phyloP scores from a whole-genome alignment of 1,140 invertebrate genomes.

The Pentalonia nigronervosa region DNA sequence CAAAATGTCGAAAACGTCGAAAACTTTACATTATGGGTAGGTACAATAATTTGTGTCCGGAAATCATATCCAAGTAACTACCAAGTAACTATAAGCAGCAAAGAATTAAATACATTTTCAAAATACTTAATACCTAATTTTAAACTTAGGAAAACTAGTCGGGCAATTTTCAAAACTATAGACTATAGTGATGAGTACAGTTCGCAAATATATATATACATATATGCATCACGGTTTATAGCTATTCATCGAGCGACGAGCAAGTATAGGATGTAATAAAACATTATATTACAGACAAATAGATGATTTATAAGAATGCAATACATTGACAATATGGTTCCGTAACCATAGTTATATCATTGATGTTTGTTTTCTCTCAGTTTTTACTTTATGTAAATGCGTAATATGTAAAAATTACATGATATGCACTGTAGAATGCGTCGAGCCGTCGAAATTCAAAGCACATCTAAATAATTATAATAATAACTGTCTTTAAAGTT shows the following conservation, averaged over 20 bases:
- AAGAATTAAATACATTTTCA: not conserved
- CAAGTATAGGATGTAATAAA: not conserved
- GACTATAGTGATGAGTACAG: not conserved
- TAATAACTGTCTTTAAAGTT: not conserved
- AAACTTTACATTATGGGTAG: not conserved
- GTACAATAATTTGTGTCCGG: not conserved
- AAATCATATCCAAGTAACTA: not conserved
- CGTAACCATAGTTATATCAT: slow-evolving; percentile 7
- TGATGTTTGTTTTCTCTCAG: not conserved
- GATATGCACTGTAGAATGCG: not conserved
- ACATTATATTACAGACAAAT: not conserved
- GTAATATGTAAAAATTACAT: not conserved
- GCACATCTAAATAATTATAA: not conserved
- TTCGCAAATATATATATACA: not conserved
- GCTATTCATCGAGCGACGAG: not conserved
- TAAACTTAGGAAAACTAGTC: not conserved
- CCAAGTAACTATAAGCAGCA: too few species aligned
- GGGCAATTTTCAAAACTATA: not conserved
- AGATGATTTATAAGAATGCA: not conserved
- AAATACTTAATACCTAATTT: not conserved
- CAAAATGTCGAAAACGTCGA: not conserved
- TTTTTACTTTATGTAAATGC: not conserved
- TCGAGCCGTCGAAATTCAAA: not conserved
- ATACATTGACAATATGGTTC: not conserved
- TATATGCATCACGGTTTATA: not conserved